These are phyloP conservation scores for Fringilla coelebs DNA, from an alignment of 2,797 vertebrate genomes.

Conservation along the genomic window DNA sequence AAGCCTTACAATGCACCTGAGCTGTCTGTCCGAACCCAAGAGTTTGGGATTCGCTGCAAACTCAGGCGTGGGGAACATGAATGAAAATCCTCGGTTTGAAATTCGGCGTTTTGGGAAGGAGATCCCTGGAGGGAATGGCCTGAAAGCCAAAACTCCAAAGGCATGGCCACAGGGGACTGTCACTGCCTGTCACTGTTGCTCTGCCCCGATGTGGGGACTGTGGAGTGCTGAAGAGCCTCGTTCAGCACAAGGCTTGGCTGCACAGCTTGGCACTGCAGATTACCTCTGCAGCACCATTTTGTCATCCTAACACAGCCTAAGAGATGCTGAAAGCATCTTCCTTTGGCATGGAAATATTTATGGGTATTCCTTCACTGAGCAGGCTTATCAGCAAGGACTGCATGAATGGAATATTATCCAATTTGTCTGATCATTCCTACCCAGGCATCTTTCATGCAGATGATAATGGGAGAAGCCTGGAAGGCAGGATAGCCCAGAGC, in stretches of 20 bases:
- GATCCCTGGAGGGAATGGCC: not conserved
- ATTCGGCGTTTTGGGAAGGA: not conserved
- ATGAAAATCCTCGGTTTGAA: not conserved
- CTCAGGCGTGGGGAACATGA: accelerated
- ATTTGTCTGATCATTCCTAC: not conserved
- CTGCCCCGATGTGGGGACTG: not conserved
- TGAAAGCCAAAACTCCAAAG: not conserved
- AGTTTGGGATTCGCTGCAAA: not conserved
- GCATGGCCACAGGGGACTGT: accelerated
- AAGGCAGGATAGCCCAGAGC: not conserved
- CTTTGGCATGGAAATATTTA: not conserved
- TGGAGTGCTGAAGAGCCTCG: accelerated
- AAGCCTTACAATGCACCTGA: accelerated
- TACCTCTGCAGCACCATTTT: not conserved
- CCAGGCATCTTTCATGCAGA: not conserved
- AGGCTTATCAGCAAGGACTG: constrained; percentile 1
- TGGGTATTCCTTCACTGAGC: not conserved
- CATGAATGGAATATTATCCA: not conserved
- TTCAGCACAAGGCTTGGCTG: not conserved
- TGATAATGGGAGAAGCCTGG: not conserved
- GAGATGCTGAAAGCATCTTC: constrained; percentile 1
- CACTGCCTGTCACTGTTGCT: not conserved
- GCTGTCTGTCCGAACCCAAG: not conserved
- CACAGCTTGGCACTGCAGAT: not conserved
- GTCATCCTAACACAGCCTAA: not conserved